Evolutionary conservation across 2,797 vertebrate genomes (phyloP).

Genomic region (Momotus momota): DNA sequence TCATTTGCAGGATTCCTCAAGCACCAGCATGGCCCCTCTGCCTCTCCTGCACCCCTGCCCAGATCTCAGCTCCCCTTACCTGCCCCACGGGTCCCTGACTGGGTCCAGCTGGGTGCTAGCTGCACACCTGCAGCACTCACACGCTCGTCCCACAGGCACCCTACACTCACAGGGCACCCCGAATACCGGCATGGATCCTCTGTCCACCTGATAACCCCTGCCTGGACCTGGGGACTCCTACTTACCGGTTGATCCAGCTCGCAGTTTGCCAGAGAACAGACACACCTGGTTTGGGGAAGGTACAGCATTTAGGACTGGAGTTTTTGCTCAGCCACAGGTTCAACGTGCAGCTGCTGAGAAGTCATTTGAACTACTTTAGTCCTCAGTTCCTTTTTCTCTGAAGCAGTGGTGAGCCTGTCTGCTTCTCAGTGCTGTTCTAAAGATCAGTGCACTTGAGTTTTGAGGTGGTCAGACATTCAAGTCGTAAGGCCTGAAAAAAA

Average conservation of each 20-base stretch:
- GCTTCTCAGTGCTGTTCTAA: not conserved
- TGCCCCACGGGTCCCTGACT: rapidly evolving
- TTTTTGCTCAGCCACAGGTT: not conserved
- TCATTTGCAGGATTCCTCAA: rapidly evolving
- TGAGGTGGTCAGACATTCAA: not conserved
- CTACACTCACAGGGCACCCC: rapidly evolving
- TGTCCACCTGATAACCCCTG: rapidly evolving
- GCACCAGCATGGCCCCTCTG: rapidly evolving
- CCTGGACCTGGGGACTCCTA: rapidly evolving
- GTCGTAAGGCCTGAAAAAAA: not conserved
- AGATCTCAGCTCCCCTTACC: not conserved
- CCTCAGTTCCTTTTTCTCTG: not conserved
- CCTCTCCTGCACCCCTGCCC: rapidly evolving
- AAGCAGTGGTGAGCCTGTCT: not conserved
- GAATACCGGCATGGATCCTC: not conserved
- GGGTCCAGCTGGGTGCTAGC: rapidly evolving
- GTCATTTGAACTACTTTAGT: not conserved
- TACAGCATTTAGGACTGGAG: not conserved
- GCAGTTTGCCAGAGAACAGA: not conserved
- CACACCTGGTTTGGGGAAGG: not conserved
- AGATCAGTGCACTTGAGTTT: not conserved
- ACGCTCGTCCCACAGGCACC: rapidly evolving
- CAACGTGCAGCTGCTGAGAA: not conserved
- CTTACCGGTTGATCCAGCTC: rapidly evolving
- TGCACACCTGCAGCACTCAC: not conserved